These are phyloP conservation scores for Hyperoplus immaculatus DNA, from an alignment of 2,797 vertebrate genomes.

Conservation along the genomic window DNA sequence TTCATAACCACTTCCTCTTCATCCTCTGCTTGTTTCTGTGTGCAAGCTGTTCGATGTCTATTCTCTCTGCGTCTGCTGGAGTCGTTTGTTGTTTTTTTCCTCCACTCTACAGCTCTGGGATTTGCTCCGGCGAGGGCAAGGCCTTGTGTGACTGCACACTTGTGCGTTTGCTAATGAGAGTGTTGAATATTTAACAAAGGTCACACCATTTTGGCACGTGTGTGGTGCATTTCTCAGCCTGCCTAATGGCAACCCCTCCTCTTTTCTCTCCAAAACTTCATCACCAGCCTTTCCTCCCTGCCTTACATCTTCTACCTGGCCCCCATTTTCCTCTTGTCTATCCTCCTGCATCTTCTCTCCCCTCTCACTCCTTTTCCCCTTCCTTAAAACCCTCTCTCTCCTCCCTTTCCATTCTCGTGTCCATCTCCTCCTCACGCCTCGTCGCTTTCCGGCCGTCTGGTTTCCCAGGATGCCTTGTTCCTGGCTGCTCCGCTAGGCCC, in stretches of 20 bases:
- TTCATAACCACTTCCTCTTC: slow-evolving; percentile 43
- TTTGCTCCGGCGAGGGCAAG: slow-evolving; percentile 31
- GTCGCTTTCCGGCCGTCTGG: slow-evolving; percentile 68
- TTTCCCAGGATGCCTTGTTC: slow-evolving; percentile 90
- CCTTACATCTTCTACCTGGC: slow-evolving; percentile 20
- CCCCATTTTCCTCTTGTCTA: slow-evolving; percentile 19
- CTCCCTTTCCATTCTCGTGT: slow-evolving; percentile 29
- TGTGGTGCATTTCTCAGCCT: slow-evolving; percentile 36
- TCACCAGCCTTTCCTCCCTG: slow-evolving; percentile 48
- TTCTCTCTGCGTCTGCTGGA: slow-evolving; percentile 25
- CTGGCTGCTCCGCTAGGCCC: slow-evolving; percentile 91
- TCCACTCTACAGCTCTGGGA: slow-evolving; percentile 23
- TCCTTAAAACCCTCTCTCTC: slow-evolving; percentile 23
- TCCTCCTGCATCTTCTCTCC: slow-evolving; percentile 22
- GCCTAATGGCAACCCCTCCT: slow-evolving; percentile 36
- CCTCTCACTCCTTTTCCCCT: slow-evolving; percentile 5
- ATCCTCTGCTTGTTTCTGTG: slow-evolving; percentile 23
- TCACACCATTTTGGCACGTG: slow-evolving; percentile 53
- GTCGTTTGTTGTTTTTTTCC: slow-evolving; percentile 57
- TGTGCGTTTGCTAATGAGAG: slow-evolving; percentile 52
- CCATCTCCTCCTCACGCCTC: slow-evolving; percentile 44
- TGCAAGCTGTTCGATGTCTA: slow-evolving; percentile 16
- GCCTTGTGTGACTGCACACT: slow-evolving; percentile 52
- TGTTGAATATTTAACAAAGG: slow-evolving; percentile 65
- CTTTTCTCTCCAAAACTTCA: slow-evolving; percentile 35